phyloP scores from a whole-genome alignment of 1,140 invertebrate species.

The Caenorhabditis tropicalis region DNA sequence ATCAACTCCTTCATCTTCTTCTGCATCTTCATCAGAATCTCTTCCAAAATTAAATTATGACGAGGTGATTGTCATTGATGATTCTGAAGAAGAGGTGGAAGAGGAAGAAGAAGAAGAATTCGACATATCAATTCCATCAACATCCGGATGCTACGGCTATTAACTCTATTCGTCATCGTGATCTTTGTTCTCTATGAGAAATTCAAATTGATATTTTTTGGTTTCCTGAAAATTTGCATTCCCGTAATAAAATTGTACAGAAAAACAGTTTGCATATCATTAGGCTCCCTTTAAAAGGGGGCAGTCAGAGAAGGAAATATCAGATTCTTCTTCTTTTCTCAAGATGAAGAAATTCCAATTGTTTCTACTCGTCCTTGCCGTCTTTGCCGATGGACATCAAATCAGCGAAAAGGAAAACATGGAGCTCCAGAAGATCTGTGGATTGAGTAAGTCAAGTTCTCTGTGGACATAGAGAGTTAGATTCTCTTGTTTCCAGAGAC shows the following conservation, averaged over 20 bases:
- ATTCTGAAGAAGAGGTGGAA: neutral
- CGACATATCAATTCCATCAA: slow-evolving; percentile 3
- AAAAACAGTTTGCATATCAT: too few relatives aligned
- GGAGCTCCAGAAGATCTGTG: neutral
- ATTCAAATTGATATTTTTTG: neutral
- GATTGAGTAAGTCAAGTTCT: neutral
- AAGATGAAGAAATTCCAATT: neutral
- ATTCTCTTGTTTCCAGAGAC: neutral
- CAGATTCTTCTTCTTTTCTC: too few relatives aligned
- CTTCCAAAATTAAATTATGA: neutral
- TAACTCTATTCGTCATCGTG: too few relatives aligned
- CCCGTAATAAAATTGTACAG: neutral
- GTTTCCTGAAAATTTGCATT: neutral
- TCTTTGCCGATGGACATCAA: neutral
- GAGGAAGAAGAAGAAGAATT: neutral
- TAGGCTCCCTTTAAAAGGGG: too few relatives aligned
- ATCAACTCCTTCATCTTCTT: too few relatives aligned
- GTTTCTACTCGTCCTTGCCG: neutral
- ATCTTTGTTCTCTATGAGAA: too few relatives aligned
- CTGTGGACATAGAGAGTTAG: too few relatives aligned
- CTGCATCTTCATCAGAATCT: too few relatives aligned
- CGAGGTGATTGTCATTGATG: neutral
- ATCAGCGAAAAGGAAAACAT: neutral
- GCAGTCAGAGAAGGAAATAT: too few relatives aligned
- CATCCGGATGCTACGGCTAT: neutral